Evolutionary conservation across 2,888 invertebrate genomes (phyloP).

Genomic region (Colostygia pectinataria): DNA sequence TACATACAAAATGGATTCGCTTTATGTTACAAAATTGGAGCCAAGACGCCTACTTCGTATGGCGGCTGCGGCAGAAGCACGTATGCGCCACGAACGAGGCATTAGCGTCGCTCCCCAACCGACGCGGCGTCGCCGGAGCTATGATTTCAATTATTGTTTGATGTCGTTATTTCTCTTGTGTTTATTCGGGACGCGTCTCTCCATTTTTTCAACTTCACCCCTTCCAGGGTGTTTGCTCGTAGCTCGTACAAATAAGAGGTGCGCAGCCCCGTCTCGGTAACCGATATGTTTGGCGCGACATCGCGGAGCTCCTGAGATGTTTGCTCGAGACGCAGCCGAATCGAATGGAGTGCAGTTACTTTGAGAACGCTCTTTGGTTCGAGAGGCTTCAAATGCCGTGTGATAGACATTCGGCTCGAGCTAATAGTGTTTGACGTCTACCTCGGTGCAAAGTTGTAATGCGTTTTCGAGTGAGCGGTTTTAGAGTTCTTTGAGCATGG

Average conservation of each 20-base stretch:
- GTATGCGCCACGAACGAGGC: slow-evolving; percentile 49
- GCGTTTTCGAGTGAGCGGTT: slow-evolving; percentile 18
- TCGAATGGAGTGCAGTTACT: slow-evolving; percentile 68
- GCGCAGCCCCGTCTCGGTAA: slow-evolving; percentile 61
- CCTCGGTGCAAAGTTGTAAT: slow-evolving; percentile 19
- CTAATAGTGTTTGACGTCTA: slow-evolving; percentile 26
- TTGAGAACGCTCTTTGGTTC: slow-evolving; percentile 36
- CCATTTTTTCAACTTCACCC: slow-evolving; percentile 73
- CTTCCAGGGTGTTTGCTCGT: slow-evolving; percentile 43
- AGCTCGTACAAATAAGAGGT: slow-evolving; percentile 69
- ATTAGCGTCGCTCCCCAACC: slow-evolving; percentile 48
- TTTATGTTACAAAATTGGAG: slow-evolving; percentile 1
- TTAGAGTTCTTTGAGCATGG: slow-evolving; percentile 15
- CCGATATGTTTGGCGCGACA: slow-evolving; percentile 71
- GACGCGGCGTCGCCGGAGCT: slow-evolving; percentile 50
- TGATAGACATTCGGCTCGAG: slow-evolving; percentile 22
- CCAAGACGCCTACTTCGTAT: neutral
- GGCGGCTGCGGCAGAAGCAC: slow-evolving; percentile 30
- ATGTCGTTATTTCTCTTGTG: slow-evolving; percentile 78
- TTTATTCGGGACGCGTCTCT: slow-evolving; percentile 74
- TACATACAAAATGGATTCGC: neutral
- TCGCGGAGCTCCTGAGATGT: slow-evolving; percentile 47
- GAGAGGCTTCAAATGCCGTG: slow-evolving; percentile 32
- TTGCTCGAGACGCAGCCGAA: slow-evolving; percentile 64
- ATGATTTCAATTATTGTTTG: slow-evolving; percentile 82